These are phyloP conservation scores for Planococcus citri DNA, from an alignment of 1,140 invertebrate species.

Conservation along the genomic window DNA sequence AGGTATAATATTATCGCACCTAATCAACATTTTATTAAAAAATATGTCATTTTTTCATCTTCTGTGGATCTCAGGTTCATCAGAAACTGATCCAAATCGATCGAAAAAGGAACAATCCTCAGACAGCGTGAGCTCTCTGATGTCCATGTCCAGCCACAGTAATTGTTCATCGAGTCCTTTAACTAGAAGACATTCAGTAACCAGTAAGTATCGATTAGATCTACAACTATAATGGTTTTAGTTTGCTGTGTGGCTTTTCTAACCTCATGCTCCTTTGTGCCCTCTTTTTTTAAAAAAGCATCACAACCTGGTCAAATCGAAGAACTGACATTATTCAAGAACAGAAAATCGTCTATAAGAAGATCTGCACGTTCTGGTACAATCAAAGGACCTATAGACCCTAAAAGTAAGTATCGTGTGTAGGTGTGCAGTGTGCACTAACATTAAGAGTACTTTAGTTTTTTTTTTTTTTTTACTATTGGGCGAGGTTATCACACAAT, in stretches of 20 bases:
- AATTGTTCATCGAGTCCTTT: slow-evolving; percentile 65
- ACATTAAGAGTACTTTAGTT: neutral
- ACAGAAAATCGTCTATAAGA: slow-evolving; percentile 44
- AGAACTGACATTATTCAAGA: slow-evolving; percentile 56
- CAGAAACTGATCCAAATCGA: slow-evolving; percentile 37
- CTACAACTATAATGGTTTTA: too few species aligned
- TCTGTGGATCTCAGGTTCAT: slow-evolving; percentile 35
- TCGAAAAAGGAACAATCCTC: slow-evolving; percentile 38
- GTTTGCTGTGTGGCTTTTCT: neutral
- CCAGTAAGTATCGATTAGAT: slow-evolving; percentile 43
- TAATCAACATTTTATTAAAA: neutral
- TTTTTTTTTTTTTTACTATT: too few species aligned
- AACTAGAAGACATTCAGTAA: slow-evolving; percentile 64
- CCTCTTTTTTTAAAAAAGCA: slow-evolving; percentile 34
- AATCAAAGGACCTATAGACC: slow-evolving; percentile 41
- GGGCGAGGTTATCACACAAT: neutral
- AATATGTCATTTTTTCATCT: neutral
- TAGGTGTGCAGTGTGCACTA: neutral
- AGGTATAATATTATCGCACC: slow-evolving; percentile 38
- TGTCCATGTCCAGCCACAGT: slow-evolving; percentile 59
- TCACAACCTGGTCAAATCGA: slow-evolving; percentile 50
- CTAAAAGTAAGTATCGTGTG: slow-evolving; percentile 35
- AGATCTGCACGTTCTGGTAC: slow-evolving; percentile 53
- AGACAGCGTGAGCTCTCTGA: slow-evolving; percentile 64
- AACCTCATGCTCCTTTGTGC: neutral